Evolutionary conservation across 1,140 invertebrate species (phyloP).

Genomic region (Drosophila repleta): DNA sequence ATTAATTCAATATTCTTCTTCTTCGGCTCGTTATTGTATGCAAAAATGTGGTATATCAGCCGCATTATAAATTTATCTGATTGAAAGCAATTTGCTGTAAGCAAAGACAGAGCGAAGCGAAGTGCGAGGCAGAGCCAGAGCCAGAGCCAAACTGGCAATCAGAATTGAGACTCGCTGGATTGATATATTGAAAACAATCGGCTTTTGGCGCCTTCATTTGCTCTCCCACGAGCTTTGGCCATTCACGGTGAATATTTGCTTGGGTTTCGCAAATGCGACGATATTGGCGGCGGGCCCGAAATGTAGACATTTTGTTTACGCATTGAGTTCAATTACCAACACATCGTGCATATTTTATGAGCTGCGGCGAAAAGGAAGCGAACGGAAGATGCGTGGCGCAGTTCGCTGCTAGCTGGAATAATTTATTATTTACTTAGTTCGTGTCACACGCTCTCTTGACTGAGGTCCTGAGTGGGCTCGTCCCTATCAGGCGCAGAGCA

Average conservation of each 20-base stretch:
- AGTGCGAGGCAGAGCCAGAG: too few species aligned
- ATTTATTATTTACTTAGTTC: slow-evolving; percentile 53
- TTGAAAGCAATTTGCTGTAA: too few species aligned
- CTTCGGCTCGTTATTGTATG: too few species aligned
- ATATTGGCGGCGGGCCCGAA: slow-evolving; percentile 38
- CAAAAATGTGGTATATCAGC: too few species aligned
- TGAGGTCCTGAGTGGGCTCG: slow-evolving; percentile 11
- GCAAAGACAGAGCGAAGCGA: too few species aligned
- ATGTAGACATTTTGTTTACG: slow-evolving; percentile 60
- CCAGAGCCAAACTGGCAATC: too few species aligned
- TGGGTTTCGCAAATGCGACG: slow-evolving; percentile 7
- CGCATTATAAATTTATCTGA: too few species aligned
- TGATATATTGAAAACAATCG: slow-evolving; percentile 3
- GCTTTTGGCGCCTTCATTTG: neutral
- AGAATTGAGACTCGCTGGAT: neutral
- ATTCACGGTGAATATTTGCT: slow-evolving; percentile 3
- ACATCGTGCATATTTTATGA: slow-evolving; percentile 69
- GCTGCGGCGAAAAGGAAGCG: neutral
- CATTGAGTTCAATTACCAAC: slow-evolving; percentile 73
- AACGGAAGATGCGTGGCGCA: neutral
- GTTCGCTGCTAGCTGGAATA: slow-evolving; percentile 23
- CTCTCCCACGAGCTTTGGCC: neutral
- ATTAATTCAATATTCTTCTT: too few species aligned
- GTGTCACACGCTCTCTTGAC: slow-evolving; percentile 35
- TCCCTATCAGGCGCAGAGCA: neutral